Evolutionary conservation across 2,888 invertebrate genomes (phyloP), one percentile per base, ranked within the genome.

Genomic region (Hylaea fasciaria): DNA sequence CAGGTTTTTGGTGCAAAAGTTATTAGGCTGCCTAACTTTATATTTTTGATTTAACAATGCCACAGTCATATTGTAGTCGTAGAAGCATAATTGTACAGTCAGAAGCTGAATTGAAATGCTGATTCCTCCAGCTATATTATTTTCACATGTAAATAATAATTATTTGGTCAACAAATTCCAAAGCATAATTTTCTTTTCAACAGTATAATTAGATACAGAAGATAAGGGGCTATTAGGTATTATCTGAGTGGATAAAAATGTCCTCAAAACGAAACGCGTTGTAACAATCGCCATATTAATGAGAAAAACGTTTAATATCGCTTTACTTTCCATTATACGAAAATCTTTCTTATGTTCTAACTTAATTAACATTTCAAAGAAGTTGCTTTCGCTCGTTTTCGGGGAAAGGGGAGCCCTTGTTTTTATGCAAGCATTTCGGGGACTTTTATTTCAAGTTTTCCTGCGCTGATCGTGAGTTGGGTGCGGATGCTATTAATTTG

Each of bases 291-390:
- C 28, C 32, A 58, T 49, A 55, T 47, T 55, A 65, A 58, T 43
- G 55, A 57, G 54, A 57, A 59, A 59, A 59, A 51, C 60, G 55
- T 62, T 62, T 57, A 65, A 54, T 57, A 57, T 60, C 54, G 59
- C 37, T 50, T 52, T 62, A 44, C 50, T 32, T 61, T 64, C 51
- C 52, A 55, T 62, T 61, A 39, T 41, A 39, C 37, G 50, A 52
- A 62, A 58, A 60, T 61, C 53, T 63, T 58, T 60, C 46, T 51
- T 45, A 50, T 58, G 53, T 65, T 60, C 50, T 62, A 22, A 55
- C 62, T 68, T 64, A 64, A 68, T 68, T 66, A 66, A 59, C 64
- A 64, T 59, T 61, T 62, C 60, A 61, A 61, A 62, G 58, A 64
- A 59, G 44, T 59, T 54, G 43, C 57, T 51, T 57, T 57, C 59